These are phyloP conservation scores for Dysidea cf. avara DNA, from an alignment of 37 sponge, comb jelly and placozoan genomes.

Conservation along the genomic window DNA sequence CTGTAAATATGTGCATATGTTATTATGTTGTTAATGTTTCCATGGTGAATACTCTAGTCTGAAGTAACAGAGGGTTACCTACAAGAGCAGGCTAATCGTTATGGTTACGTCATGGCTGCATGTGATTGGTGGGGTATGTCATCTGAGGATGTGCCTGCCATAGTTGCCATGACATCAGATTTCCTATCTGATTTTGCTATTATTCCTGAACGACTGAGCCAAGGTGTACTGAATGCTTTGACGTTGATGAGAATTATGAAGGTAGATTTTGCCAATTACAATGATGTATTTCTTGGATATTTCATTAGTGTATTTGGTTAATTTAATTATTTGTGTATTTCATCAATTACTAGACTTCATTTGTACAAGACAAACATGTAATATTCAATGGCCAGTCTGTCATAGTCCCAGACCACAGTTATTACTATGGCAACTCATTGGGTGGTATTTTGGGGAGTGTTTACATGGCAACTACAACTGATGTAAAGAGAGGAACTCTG, in stretches of 20 bases:
- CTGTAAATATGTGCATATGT: too few species aligned
- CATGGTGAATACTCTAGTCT: conserved; percentile 3
- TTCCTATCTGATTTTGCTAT: conserved; percentile 48
- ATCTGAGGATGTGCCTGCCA: conserved; percentile 42
- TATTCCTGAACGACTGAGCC: conserved; percentile 71
- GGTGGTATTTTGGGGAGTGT: conserved; percentile 78
- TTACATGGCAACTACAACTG: conserved; percentile 72
- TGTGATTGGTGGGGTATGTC: conserved; percentile 84
- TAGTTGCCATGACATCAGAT: conserved; percentile 30
- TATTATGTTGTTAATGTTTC: too few species aligned
- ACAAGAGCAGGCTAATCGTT: conserved; percentile 52
- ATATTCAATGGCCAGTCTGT: conserved; percentile 21
- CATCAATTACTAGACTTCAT: too few species aligned
- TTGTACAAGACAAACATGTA: not conserved
- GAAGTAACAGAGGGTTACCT: conserved; percentile 66
- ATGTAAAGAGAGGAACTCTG: conserved; percentile 64
- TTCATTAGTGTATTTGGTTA: too few species aligned
- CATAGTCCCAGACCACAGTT: conserved; percentile 12
- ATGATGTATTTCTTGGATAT: too few species aligned
- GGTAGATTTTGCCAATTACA: too few species aligned
- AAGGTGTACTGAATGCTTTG: conserved; percentile 72
- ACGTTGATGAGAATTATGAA: conserved; percentile 65
- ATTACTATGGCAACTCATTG: conserved; percentile 82
- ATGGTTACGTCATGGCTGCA: conserved; percentile 70
- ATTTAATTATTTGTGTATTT: too few species aligned